These are phyloP conservation scores for Pyralis farinalis DNA, from an alignment of 2,888 invertebrate species.

Conservation along the genomic window DNA sequence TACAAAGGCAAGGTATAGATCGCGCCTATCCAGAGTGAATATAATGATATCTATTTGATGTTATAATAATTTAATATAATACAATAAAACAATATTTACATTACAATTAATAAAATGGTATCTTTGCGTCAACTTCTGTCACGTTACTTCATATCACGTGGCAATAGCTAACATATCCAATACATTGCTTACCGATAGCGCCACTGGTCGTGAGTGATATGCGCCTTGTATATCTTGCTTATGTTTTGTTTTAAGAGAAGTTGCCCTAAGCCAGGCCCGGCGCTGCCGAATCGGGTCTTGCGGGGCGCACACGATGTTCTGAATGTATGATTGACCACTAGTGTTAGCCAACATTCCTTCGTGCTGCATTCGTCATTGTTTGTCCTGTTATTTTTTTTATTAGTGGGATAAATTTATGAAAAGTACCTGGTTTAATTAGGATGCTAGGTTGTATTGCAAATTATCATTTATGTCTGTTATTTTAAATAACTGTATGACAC, in stretches of 20 bases:
- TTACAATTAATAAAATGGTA: too few species aligned
- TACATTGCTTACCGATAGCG: too few species aligned
- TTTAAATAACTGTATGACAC: conserved; percentile 80
- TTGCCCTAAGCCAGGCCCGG: conserved; percentile 5
- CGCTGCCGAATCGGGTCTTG: background rate
- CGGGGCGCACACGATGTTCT: conserved; percentile 22
- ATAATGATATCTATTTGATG: too few species aligned
- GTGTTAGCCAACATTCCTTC: conserved; percentile 76
- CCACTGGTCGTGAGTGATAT: too few species aligned
- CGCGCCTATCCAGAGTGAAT: too few species aligned
- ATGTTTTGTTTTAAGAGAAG: conserved; percentile 14
- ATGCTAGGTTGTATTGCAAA: conserved; percentile 79
- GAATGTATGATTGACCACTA: conserved; percentile 36
- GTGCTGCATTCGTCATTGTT: conserved; percentile 73
- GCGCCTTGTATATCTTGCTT: too few species aligned
- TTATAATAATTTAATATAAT: too few species aligned
- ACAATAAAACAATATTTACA: too few species aligned
- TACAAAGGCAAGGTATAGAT: too few species aligned
- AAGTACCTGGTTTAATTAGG: conserved; percentile 81
- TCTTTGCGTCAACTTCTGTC: too few species aligned
- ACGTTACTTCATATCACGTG: too few species aligned
- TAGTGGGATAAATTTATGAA: conserved; percentile 73
- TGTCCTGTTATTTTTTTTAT: conserved; percentile 58
- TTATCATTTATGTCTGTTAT: conserved; percentile 80
- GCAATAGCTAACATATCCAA: too few species aligned